Percentiles rank a stretch among this genome's conserved stretches.
Evolutionary conservation across 2,797 vertebrate genomes (phyloP).

Genomic region (Leptoclinus maculatus): DNA sequence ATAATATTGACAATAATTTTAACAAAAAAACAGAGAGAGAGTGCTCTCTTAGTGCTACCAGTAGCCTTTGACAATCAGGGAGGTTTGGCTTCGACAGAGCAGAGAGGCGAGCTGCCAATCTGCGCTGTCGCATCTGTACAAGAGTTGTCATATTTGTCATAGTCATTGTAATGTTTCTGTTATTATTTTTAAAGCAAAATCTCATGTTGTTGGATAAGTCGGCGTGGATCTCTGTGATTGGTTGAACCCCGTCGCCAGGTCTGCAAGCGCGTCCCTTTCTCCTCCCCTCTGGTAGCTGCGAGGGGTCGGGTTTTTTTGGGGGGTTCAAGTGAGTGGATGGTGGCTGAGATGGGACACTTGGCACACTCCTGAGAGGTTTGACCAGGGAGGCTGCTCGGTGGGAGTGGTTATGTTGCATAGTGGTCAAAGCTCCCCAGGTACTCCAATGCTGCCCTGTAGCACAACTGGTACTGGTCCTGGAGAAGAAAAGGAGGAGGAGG

Average conservation of each 20-base stretch:
- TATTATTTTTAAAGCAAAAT: slow-evolving; percentile 75
- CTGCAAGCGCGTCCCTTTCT: slow-evolving; percentile 74
- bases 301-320: slow-evolving; percentile 33
- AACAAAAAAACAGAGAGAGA: slow-evolving; percentile 63
- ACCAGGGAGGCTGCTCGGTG: slow-evolving; percentile 72
- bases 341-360: slow-evolving; percentile 91
- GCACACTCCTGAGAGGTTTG: slow-evolving; percentile 84
- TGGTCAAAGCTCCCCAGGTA: slow-evolving; percentile 98
- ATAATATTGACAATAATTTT: slow-evolving; percentile 75
- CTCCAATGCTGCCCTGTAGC: slow-evolving; percentile 95
- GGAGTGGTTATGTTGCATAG: slow-evolving; percentile 99
- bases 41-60: slow-evolving; percentile 82
- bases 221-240: slow-evolving; percentile 72
- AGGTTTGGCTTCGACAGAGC: slow-evolving; percentile 74
- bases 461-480: slow-evolving; percentile 98
- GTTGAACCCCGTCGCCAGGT: slow-evolving; percentile 56
- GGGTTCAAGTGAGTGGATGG: slow-evolving; percentile 81
- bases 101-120: slow-evolving; percentile 59
- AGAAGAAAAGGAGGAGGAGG: slow-evolving; percentile 10
- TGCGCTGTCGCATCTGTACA: slow-evolving; percentile 73
- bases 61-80: slow-evolving; percentile 82
- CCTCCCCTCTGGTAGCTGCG: slow-evolving; percentile 72
- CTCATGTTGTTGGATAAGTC: slow-evolving; percentile 60
- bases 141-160: slow-evolving; percentile 69
- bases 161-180: slow-evolving; percentile 58